A percentile compares a stretch with the other conserved stretches of the same genome.
These are phyloP conservation scores for Anabas testudineus DNA, from an alignment of 2,797 vertebrate genomes.

Conservation along the genomic window DNA sequence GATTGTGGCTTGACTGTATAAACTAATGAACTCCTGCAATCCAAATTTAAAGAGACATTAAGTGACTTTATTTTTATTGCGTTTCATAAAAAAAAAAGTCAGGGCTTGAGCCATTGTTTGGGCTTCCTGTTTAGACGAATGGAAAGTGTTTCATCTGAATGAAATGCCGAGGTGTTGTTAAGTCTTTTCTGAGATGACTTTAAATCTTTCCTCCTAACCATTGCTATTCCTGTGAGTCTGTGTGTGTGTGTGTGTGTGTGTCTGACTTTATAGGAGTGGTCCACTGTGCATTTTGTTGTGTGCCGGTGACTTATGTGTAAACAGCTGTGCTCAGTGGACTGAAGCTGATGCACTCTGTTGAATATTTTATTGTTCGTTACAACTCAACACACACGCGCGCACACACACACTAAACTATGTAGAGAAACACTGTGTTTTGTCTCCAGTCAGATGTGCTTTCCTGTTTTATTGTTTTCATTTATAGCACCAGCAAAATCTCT, in stretches of 20 bases:
- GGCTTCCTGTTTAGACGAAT: not conserved
- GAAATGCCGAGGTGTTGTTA: constrained; percentile 18
- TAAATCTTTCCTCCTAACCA: constrained; percentile 13
- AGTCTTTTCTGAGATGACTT: constrained; percentile 15
- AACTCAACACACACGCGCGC: constrained; percentile 27
- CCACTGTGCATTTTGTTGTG: constrained; percentile 26
- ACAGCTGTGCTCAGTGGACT: constrained; percentile 76
- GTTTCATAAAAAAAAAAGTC: not conserved
- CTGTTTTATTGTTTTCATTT: constrained; percentile 36
- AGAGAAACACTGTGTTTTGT: constrained; percentile 22
- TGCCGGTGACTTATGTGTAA: constrained; percentile 58
- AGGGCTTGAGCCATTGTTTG: not conserved
- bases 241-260: constrained; percentile 29
- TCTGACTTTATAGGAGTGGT: constrained; percentile 15
- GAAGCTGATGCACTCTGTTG: constrained; percentile 74
- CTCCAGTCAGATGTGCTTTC: constrained; percentile 16
- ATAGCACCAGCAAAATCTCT: constrained; percentile 5
- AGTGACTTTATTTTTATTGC: not conserved
- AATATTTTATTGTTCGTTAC: constrained; percentile 79
- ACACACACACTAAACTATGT: constrained; percentile 12
- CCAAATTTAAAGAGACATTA: not conserved
- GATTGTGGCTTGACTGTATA: not conserved
- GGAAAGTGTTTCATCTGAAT: constrained; percentile 1
- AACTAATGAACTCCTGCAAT: not conserved
- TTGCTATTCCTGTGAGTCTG: not conserved